Base-by-base conservation (phyloP, 2,797 vertebrate species). In the Remorina albescens region DNA sequence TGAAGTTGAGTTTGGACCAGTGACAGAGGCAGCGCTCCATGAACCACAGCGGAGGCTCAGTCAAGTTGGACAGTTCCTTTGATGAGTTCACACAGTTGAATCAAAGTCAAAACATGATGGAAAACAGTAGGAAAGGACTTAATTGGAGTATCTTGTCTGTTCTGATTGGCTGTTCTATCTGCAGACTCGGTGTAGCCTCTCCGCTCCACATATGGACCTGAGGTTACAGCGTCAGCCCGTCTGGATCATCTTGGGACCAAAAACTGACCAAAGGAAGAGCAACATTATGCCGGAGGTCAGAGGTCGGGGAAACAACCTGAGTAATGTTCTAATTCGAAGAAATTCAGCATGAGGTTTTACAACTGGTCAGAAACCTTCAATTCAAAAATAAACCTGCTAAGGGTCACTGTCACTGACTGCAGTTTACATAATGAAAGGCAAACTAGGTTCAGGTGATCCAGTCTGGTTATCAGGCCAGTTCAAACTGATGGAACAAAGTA, bases 151-250 rank as follows among this genome's bases (percentile, higher is more conserved):
- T 56, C 56, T 59, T 1, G 15, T 28, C 49, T 62, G 37, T 71
- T 67, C 74, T 71, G 70, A 79, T 81, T 81, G 78, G 70, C 67
- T 77, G 72, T 13, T 67, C 13, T 21, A 44, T 34, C 51, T 58
- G 51, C n/a, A 18, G 34, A 47, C 32, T 39, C 15, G 18, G 18
- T 0, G 21, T 19, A 36, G 37, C 8, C 19, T 11, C 21, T 47
- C 13, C 18, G 59, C 60, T 65, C 36, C 41, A 59, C 21, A 50
- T 26, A 7, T 34, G 21, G 71, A 78, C 13, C 41, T 36, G 1
- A 21, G 53, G 58, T 64, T 49, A 69, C 23, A 23, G 3, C 7
- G 39, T 59, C 65, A 59, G 41, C 37, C 18, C 9, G 3, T 23
- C 19, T 12, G 60, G 57, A 59, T 57, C 37, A 10, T 26, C 66